These are phyloP conservation scores for Zootermopsis nevadensis DNA, from an alignment of 2,888 invertebrate genomes.

Conservation along the genomic window DNA sequence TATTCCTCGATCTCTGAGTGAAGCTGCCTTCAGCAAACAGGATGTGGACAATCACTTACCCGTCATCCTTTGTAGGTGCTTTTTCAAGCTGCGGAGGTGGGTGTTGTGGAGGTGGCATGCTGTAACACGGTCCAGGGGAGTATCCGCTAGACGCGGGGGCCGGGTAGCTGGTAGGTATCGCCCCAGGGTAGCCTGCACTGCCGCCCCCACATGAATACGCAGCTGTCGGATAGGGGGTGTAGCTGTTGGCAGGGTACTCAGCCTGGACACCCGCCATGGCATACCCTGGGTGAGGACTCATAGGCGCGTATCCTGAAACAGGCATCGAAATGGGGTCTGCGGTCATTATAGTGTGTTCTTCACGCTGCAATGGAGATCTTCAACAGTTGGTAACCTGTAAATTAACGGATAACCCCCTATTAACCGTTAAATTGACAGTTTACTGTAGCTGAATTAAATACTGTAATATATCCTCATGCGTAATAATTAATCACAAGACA, in stretches of 20 bases:
- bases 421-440: too few relatives aligned
- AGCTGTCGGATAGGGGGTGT: constrained; percentile 76
- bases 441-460: too few relatives aligned
- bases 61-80: constrained; percentile 73
- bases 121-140: constrained; percentile 82
- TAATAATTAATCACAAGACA: too few relatives aligned
- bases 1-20: too few relatives aligned
- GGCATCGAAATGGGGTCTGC: constrained; percentile 35
- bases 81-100: constrained; percentile 79
- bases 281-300: constrained; percentile 88
- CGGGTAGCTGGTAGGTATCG: constrained; percentile 56
- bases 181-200: constrained; percentile 69
- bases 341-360: constrained; percentile 29
- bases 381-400: too few relatives aligned
- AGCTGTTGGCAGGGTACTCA: constrained; percentile 82
- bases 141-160: constrained; percentile 69
- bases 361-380: not conserved
- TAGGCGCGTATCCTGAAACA: constrained; percentile 79
- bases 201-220: constrained; percentile 69
- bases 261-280: constrained; percentile 79
- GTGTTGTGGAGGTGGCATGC: constrained; percentile 88
- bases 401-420: too few relatives aligned
- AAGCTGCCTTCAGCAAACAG: too few relatives aligned
- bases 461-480: too few relatives aligned
- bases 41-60: constrained; percentile 65